Conservation (phyloP, 2,797 vertebrate genomes). For the Phoxinus dragarum region DNA sequence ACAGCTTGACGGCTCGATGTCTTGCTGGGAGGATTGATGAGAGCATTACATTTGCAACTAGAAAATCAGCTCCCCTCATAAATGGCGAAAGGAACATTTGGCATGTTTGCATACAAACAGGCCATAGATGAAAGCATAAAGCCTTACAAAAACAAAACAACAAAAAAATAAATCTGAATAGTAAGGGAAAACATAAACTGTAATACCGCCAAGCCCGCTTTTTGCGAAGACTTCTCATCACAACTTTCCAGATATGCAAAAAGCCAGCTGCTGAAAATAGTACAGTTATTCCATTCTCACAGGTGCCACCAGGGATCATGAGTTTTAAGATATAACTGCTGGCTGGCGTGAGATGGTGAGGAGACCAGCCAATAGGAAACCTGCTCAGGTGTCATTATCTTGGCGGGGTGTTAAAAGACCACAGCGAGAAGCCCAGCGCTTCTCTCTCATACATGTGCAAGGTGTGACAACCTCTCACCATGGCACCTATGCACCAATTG, state of each 20-base stretch:
- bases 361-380: slow-evolving; percentile 59
- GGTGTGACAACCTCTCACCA: slow-evolving; percentile 57
- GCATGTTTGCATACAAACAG: slow-evolving; percentile 65
- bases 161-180: neutral
- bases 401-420: slow-evolving; percentile 66
- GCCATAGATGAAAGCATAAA: slow-evolving; percentile 54
- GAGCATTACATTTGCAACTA: slow-evolving; percentile 79
- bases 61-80: slow-evolving; percentile 73
- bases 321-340: slow-evolving; percentile 63
- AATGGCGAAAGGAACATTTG: slow-evolving; percentile 63
- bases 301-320: slow-evolving; percentile 61
- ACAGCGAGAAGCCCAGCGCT: slow-evolving; percentile 52
- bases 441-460: slow-evolving; percentile 58
- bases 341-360: slow-evolving; percentile 57
- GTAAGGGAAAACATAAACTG: slow-evolving; percentile 49
- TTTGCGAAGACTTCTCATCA: slow-evolving; percentile 30
- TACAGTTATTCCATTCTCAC: slow-evolving; percentile 58
- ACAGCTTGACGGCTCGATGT: slow-evolving; percentile 76
- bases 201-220: slow-evolving; percentile 45
- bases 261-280: slow-evolving; percentile 58
- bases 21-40: slow-evolving; percentile 83
- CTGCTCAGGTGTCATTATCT: slow-evolving; percentile 64
- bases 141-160: slow-evolving; percentile 40
- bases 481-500: slow-evolving; percentile 41
- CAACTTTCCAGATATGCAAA: slow-evolving; percentile 52